Percentiles rank a stretch among this genome's conserved stretches.
These are phyloP conservation scores for Petrosia ficiformis DNA, from an alignment of 37 sponge, comb jelly and placozoan species.

Conservation along the genomic window DNA sequence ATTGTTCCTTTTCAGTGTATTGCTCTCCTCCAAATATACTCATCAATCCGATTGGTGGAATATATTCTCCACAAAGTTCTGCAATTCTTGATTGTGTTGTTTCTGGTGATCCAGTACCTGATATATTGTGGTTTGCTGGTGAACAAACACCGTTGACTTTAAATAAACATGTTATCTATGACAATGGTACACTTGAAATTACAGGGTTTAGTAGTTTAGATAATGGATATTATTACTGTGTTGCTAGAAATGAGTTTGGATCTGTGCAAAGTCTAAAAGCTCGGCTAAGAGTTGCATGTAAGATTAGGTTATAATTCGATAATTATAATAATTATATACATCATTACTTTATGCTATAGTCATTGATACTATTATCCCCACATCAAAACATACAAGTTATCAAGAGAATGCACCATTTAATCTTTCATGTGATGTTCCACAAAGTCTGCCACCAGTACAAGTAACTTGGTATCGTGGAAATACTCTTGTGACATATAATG, in stretches of 20 bases:
- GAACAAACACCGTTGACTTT: not conserved
- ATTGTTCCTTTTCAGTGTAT: too few relatives aligned
- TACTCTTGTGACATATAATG: not conserved
- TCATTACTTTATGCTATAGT: not conserved
- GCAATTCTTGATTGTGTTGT: conserved; percentile 16
- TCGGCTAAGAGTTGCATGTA: not conserved
- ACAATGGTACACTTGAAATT: conserved; percentile 1
- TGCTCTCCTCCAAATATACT: too few relatives aligned
- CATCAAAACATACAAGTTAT: not conserved
- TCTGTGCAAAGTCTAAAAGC: not conserved
- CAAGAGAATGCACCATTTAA: not conserved
- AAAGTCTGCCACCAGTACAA: conserved; percentile 1
- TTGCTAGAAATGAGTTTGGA: conserved; percentile 7
- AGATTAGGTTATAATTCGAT: too few relatives aligned
- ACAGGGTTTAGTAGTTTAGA: not conserved
- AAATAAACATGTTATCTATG: not conserved
- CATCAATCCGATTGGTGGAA: conserved; percentile 8
- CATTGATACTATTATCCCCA: not conserved
- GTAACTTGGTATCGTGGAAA: conserved; percentile 1
- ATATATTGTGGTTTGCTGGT: conserved; percentile 20
- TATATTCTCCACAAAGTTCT: not conserved
- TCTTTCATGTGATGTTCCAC: conserved; percentile 4
- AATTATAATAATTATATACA: too few relatives aligned
- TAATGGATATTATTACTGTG: conserved; percentile 16
- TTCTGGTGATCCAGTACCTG: conserved; percentile 16